Evolutionary conservation across 2,113 vertebrate genomes (phyloP), one percentile per base, ranked within the genome.

Genomic region (Cinclus mexicanus): DNA sequence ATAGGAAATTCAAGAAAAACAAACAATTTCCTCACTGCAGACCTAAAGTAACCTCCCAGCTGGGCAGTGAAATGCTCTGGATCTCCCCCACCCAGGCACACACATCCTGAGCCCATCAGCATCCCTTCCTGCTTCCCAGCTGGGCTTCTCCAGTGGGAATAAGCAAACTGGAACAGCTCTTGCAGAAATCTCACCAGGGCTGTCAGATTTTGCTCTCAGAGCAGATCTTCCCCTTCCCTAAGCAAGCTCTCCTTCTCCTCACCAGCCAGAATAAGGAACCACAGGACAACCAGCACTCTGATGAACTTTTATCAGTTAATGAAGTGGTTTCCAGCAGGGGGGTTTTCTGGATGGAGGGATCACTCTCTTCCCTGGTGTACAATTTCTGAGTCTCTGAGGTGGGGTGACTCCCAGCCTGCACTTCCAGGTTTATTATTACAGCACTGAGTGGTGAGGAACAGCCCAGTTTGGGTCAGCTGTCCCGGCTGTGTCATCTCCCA

Each of bases 261-360:
- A 0, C 44, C 84, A 91, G 57, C 52, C 53, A 52, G 42, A 44
- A 55, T 0, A 0, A 69, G 35, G 18, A 57, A 41, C 31, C 21
- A 29, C 49, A 64, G 28, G 41, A 29, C 55, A 61, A 71, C 7
- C 31, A 33, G 12, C 26, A 49, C 41, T 61, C 44, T 53, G 57
- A 47, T 10, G 49, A 69, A n/a, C 44, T 49, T 67, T 23, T 4
- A 56, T 4, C 49, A 49, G 57, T 6, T 39, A 35, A 16, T 7
- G 41, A 65, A 44, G 41, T 2, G 1, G 25, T 12, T 56, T 14
- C 28, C 16, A 39, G 63, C 56, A 76, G 57, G 14, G 35, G 42
- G 26, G 19, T 71, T 67, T 70, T 68, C 33, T 49, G 65, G 77
- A n/a, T 6, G 11, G 53, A 74, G 39, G 33, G 37, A 72, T 88